Percentiles rank a stretch among this genome's conserved stretches.
Conservation (phyloP, 2,797 vertebrate genomes). For the Cetoscarus ocellatus region DNA sequence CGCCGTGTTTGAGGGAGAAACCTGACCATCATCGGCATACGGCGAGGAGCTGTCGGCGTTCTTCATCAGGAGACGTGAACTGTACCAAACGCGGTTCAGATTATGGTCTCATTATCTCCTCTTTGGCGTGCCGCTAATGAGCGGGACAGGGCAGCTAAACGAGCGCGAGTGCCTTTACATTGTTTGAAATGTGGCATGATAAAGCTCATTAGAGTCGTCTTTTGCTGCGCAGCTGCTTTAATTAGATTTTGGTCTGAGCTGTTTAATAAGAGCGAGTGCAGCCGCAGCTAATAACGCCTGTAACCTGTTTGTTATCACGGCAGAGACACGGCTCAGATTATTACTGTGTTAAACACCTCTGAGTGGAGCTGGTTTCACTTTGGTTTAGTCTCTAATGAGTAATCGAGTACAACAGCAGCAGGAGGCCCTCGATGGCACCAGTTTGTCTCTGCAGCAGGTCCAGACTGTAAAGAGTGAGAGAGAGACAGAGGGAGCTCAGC, state of each 20-base stretch:
- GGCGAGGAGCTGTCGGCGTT: slow-evolving; percentile 70
- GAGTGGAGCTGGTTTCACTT: slow-evolving; percentile 74
- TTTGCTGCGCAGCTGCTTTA: slow-evolving; percentile 76
- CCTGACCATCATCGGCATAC: slow-evolving; percentile 78
- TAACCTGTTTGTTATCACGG: slow-evolving; percentile 84
- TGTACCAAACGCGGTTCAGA: slow-evolving; percentile 72
- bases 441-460: slow-evolving; percentile 67
- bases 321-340: slow-evolving; percentile 66
- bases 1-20: slow-evolving; percentile 44
- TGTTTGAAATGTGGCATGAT: slow-evolving; percentile 80
- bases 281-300: slow-evolving; percentile 77
- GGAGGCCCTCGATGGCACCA: slow-evolving; percentile 64
- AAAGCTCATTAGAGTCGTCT: slow-evolving; percentile 80
- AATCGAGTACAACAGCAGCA: slow-evolving; percentile 36
- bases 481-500: background rate
- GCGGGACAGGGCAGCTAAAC: slow-evolving; percentile 78
- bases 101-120: slow-evolving; percentile 83
- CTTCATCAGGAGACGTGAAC: slow-evolving; percentile 78
- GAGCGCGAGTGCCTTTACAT: slow-evolving; percentile 77
- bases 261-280: slow-evolving; percentile 54
- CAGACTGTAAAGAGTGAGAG: slow-evolving; percentile 35
- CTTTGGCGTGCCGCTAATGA: slow-evolving; percentile 82
- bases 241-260: slow-evolving; percentile 72
- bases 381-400: slow-evolving; percentile 68
- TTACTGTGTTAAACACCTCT: slow-evolving; percentile 75